A percentile compares a stretch with the other conserved stretches of the same genome.
phyloP scores from a whole-genome alignment of 1,140 invertebrate species.

The Cotesia chilonis region DNA sequence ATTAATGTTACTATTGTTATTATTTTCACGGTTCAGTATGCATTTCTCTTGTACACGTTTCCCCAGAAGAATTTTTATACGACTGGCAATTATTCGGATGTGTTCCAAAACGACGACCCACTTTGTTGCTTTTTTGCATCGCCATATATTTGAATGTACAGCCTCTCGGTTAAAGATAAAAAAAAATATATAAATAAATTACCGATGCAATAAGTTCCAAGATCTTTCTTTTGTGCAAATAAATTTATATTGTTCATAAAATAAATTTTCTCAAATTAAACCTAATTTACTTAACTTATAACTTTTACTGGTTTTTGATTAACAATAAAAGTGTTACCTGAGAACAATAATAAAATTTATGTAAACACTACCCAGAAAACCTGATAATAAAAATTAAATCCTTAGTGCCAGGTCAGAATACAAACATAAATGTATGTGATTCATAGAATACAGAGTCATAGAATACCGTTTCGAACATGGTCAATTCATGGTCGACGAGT shows the following conservation, averaged over 20 bases:
- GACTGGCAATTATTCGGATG: background rate
- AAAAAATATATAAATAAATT: too few relatives aligned
- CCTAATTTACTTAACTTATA: too few relatives aligned
- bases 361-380: background rate
- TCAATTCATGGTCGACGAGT: constrained; percentile 22
- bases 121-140: background rate
- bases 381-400: background rate
- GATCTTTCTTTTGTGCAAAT: too few relatives aligned
- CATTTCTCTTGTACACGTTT: background rate
- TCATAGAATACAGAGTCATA: constrained; percentile 15
- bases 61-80: constrained; percentile 1
- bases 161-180: background rate
- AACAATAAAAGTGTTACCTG: too few relatives aligned
- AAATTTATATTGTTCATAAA: too few relatives aligned
- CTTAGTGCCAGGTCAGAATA: too few relatives aligned
- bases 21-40: background rate
- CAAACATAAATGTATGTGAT: background rate
- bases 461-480: constrained; percentile 16
- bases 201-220: too few relatives aligned
- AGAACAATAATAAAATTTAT: too few relatives aligned
- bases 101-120: constrained; percentile 4
- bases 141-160: too few relatives aligned
- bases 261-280: too few relatives aligned
- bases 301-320: too few relatives aligned
- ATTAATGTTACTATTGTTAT: background rate